These are phyloP conservation scores for Lanius ludovicianus DNA, from an alignment of 2,113 vertebrate genomes.

Conservation along the genomic window DNA sequence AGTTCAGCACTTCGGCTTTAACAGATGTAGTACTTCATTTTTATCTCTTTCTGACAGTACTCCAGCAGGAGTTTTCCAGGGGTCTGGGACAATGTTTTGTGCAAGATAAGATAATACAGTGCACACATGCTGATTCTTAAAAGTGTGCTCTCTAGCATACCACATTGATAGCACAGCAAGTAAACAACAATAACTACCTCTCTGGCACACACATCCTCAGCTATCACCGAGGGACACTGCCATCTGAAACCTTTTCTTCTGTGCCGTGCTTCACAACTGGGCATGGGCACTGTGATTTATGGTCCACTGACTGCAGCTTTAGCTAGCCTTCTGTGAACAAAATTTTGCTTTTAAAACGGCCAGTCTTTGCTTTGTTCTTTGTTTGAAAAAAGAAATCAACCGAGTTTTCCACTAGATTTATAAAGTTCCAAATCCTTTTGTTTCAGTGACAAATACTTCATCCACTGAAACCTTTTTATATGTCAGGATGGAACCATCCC, in stretches of 20 bases:
- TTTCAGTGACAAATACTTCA: constrained; percentile 19
- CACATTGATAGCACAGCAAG: constrained; percentile 7
- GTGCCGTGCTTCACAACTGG: not conserved
- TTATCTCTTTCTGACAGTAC: constrained; percentile 54
- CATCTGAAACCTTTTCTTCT: not conserved
- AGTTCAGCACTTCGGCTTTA: constrained; percentile 41
- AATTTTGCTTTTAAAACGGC: not conserved
- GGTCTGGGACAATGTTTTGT: not conserved
- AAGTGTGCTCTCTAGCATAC: constrained; percentile 34
- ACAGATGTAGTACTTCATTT: constrained; percentile 29
- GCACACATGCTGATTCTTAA: constrained; percentile 17
- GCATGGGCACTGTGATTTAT: not conserved
- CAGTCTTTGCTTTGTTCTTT: not conserved
- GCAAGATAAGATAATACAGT: constrained; percentile 48
- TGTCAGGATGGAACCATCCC: constrained; percentile 11
- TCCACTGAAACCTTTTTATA: not conserved
- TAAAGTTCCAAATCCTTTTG: constrained; percentile 18
- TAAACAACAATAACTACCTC: constrained; percentile 34
- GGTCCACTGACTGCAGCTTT: not conserved
- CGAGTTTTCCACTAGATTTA: constrained; percentile 29
- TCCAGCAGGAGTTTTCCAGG: constrained; percentile 15
- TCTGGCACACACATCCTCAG: not conserved
- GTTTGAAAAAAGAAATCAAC: not conserved
- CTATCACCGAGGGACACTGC: not conserved
- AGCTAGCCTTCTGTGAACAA: not conserved